A percentile compares a stretch with the other conserved stretches of the same genome.
Evolutionary conservation across 2,888 invertebrate genomes (phyloP).

Genomic region (Synergus itoensis): DNA sequence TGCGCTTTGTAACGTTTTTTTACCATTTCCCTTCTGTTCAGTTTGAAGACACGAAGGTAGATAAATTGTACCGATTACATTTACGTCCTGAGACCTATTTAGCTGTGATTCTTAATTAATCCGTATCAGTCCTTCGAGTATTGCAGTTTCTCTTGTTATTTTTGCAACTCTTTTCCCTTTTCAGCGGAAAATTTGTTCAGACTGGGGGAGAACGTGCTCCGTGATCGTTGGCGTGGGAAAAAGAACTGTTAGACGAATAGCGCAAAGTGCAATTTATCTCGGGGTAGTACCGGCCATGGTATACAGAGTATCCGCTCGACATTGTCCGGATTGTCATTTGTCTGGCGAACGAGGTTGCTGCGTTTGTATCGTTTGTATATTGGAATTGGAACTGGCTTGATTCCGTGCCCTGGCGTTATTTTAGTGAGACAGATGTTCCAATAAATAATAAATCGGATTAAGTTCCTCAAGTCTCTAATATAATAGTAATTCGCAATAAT

Average conservation of each 20-base stretch:
- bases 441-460: background rate
- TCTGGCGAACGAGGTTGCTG: conserved; percentile 55
- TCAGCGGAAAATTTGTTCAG: conserved; percentile 30
- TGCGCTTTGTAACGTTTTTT: too few relatives aligned
- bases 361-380: conserved; percentile 44
- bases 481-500: background rate
- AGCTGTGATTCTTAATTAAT: conserved; percentile 7
- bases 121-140: conserved; percentile 10
- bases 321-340: conserved; percentile 64
- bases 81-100: background rate
- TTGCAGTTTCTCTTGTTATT: background rate
- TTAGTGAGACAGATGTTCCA: conserved; percentile 6
- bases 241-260: conserved; percentile 50
- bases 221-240: conserved; percentile 41
- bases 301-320: conserved; percentile 56
- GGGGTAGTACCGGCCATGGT: conserved; percentile 53
- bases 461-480: background rate
- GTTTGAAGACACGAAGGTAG: background rate
- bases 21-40: background rate
- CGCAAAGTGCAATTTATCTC: conserved; percentile 61
- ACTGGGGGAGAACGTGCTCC: conserved; percentile 17
- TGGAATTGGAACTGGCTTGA: conserved; percentile 16
- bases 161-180: conserved; percentile 19
- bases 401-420: conserved; percentile 14
- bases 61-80: background rate